A percentile compares a stretch with the other conserved stretches of the same genome.
Evolutionary conservation across 2,797 vertebrate genomes (phyloP).

Genomic region (Characodon lateralis): DNA sequence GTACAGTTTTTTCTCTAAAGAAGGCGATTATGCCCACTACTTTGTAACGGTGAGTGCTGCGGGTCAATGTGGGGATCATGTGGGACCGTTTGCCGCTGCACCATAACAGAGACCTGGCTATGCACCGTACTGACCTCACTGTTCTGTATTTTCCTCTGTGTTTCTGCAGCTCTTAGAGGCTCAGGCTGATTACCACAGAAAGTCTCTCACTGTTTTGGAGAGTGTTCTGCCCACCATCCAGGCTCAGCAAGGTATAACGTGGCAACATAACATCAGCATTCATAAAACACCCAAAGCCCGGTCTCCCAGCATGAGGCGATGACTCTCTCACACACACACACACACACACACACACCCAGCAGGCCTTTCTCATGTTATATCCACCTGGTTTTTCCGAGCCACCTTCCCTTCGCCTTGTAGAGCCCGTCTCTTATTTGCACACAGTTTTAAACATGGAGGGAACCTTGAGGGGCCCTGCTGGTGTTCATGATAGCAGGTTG

Average conservation of each 20-base stretch:
- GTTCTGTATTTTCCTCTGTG: conserved; percentile 23
- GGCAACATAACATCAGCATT: conserved; percentile 41
- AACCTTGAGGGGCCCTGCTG: conserved; percentile 42
- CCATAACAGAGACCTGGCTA: conserved; percentile 59
- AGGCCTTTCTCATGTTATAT: conserved; percentile 53
- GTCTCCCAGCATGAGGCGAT: conserved; percentile 74
- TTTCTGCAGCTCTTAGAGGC: conserved; percentile 97
- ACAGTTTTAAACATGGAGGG: conserved; percentile 5
- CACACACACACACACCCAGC: conserved; percentile 25
- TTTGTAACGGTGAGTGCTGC: conserved; percentile 89
- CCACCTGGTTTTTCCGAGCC: conserved; percentile 57
- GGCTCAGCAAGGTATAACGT: conserved; percentile 94
- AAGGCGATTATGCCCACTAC: conserved; percentile 92
- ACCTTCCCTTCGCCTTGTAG: neutral
- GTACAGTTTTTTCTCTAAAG: conserved; percentile 97
- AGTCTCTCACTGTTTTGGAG: conserved; percentile 97
- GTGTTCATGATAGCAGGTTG: conserved; percentile 37
- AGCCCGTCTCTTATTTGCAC: conserved; percentile 1
- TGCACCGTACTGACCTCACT: no score
- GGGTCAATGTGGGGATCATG: conserved; percentile 22
- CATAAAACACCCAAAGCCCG: conserved; percentile 48
- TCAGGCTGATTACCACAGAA: conserved; percentile 99
- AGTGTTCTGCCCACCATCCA: conserved; percentile 94
- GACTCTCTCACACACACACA: conserved; percentile 56
- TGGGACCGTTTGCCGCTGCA: conserved; percentile 63